These are phyloP conservation scores for Syngnathus rostellatus DNA, from an alignment of 2,797 vertebrate species.

Conservation along the genomic window DNA sequence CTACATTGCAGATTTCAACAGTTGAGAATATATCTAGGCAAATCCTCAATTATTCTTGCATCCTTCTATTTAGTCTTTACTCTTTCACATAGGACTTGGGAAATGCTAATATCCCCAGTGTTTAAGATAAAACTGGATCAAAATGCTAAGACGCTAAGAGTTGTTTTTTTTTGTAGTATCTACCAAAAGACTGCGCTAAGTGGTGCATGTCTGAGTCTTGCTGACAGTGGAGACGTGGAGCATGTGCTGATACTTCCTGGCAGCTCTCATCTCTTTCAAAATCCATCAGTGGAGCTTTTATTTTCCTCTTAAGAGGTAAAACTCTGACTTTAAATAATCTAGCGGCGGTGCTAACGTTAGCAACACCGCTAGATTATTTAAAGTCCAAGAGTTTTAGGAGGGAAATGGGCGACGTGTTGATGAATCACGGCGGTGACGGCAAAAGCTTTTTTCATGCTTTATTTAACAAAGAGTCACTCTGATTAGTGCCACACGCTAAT, in stretches of 20 bases:
- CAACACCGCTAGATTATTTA: neutral
- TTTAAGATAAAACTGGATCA: neutral
- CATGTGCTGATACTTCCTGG: conserved; percentile 56
- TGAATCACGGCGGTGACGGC: conserved; percentile 74
- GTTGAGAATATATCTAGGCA: neutral
- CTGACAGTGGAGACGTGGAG: conserved; percentile 50
- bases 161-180: neutral
- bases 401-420: conserved; percentile 70
- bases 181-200: neutral
- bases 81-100: too few species aligned
- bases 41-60: neutral
- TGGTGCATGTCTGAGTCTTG: conserved; percentile 53
- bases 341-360: conserved; percentile 39
- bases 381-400: neutral
- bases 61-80: neutral
- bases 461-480: conserved; percentile 97
- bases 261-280: conserved; percentile 43
- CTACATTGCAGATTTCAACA: neutral
- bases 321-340: conserved; percentile 1
- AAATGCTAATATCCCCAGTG: neutral
- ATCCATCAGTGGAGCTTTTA: conserved; percentile 17
- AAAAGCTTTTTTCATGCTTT: conserved; percentile 98
- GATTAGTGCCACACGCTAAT: conserved; percentile 91
- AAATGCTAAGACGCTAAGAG: neutral
- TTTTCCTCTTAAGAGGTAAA: conserved; percentile 19